These are phyloP conservation scores for Bicyclus anynana DNA, from an alignment of 1,140 invertebrate genomes.

Conservation along the genomic window DNA sequence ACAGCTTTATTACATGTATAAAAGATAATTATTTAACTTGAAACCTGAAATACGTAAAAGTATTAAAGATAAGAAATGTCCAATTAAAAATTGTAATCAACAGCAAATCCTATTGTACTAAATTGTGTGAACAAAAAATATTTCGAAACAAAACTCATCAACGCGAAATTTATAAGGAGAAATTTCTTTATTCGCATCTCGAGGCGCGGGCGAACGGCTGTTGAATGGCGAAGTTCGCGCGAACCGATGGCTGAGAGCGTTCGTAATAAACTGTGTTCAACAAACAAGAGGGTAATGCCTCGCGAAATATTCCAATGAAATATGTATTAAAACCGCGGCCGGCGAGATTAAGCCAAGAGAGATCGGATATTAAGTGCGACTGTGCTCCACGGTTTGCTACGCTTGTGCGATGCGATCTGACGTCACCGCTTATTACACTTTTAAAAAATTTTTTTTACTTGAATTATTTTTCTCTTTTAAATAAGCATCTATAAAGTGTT, in stretches of 20 bases:
- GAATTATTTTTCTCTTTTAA: too few species aligned
- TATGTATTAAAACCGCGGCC: constrained; percentile 70
- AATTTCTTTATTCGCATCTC: constrained; percentile 15
- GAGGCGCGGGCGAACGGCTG: constrained; percentile 5
- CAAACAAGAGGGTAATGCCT: constrained; percentile 60
- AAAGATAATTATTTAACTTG: too few species aligned
- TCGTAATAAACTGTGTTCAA: constrained; percentile 63
- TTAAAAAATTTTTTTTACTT: too few species aligned
- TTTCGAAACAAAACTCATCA: constrained; percentile 11
- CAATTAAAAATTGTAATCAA: not conserved
- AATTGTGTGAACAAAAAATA: constrained; percentile 9
- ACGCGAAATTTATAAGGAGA: constrained; percentile 9
- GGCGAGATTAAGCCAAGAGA: constrained; percentile 57
- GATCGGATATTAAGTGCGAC: constrained; percentile 55
- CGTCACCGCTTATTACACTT: too few species aligned
- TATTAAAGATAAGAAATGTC: not conserved
- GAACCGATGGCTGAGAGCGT: constrained; percentile 14
- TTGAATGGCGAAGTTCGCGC: constrained; percentile 15
- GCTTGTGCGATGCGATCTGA: too few species aligned
- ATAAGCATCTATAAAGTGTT: too few species aligned
- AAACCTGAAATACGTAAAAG: too few species aligned
- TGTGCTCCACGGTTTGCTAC: not conserved
- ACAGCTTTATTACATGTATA: too few species aligned
- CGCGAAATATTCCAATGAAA: constrained; percentile 72
- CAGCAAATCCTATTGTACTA: not conserved